phyloP scores from a whole-genome alignment of 2,797 vertebrate genomes.

The Megalops cyprinoides region DNA sequence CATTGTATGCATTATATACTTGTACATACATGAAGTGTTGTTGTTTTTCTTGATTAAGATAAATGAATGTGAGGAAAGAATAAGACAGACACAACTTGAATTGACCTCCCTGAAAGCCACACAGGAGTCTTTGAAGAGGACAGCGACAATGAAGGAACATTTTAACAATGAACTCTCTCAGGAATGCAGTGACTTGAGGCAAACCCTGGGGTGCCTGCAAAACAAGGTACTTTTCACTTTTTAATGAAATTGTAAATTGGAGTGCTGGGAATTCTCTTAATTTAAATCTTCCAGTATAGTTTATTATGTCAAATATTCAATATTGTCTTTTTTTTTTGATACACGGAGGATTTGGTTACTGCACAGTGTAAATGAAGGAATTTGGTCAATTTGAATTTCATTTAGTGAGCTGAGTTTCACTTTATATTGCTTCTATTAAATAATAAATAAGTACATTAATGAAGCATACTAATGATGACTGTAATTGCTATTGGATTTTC shows the following conservation, averaged over 20 bases:
- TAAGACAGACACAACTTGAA: constrained; percentile 56
- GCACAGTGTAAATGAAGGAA: constrained; percentile 67
- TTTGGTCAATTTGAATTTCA: constrained; percentile 65
- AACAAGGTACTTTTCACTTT: constrained; percentile 65
- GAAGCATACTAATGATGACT: constrained; percentile 58
- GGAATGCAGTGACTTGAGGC: constrained; percentile 57
- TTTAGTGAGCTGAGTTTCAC: constrained; percentile 54
- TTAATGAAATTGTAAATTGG: constrained; percentile 71
- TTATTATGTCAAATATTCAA: constrained; percentile 75
- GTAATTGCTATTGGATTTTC: constrained; percentile 58
- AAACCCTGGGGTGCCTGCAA: constrained; percentile 58
- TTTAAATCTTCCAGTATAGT: constrained; percentile 73
- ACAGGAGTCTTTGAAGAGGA: constrained; percentile 63
- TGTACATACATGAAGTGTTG: neutral
- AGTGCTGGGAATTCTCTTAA: constrained; percentile 65
- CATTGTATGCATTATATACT: neutral
- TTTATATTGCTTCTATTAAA: constrained; percentile 48
- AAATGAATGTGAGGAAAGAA: constrained; percentile 49
- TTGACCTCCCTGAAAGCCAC: constrained; percentile 52
- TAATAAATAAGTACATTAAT: constrained; percentile 61
- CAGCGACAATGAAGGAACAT: constrained; percentile 60
- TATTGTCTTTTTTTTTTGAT: constrained; percentile 68
- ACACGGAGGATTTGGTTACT: constrained; percentile 60
- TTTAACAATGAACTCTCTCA: constrained; percentile 55
- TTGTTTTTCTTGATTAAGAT: constrained; percentile 39